A percentile compares a stretch with the other conserved stretches of the same genome.
Conservation (phyloP, 2,888 invertebrate genomes). For the Pheosia tremula region DNA sequence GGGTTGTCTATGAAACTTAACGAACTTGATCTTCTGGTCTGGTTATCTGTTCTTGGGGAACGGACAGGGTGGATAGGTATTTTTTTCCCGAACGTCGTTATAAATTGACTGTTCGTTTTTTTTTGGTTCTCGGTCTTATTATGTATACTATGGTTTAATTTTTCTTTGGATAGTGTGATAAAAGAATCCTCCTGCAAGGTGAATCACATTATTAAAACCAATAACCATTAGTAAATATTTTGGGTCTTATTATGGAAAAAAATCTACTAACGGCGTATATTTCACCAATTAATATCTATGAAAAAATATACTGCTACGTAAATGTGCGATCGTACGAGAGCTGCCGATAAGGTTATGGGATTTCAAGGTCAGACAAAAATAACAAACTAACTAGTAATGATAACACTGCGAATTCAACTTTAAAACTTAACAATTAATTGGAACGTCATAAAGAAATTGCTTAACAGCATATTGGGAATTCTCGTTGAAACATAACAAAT, state of each 20-base stretch:
- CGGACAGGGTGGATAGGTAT: conserved; percentile 59
- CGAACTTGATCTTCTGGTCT: conserved; percentile 67
- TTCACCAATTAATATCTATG: too few species aligned
- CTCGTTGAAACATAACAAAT: background rate
- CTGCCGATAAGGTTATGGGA: background rate
- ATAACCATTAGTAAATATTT: too few species aligned
- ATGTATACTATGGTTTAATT: conserved; percentile 31
- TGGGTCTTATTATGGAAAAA: too few species aligned
- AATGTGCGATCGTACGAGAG: too few species aligned
- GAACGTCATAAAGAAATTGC: too few species aligned
- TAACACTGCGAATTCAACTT: background rate
- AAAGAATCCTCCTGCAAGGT: conserved; percentile 74
- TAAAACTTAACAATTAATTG: too few species aligned
- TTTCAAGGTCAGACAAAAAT: background rate
- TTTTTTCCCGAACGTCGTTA: conserved; percentile 59
- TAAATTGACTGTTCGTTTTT: conserved; percentile 54
- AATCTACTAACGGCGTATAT: too few species aligned
- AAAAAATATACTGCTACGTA: background rate
- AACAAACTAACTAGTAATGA: background rate
- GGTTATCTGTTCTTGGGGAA: conserved; percentile 61
- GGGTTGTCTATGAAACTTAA: conserved; percentile 55
- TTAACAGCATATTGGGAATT: too few species aligned
- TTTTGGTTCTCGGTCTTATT: conserved; percentile 47
- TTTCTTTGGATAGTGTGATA: conserved; percentile 47
- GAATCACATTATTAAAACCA: background rate